Conservation (phyloP, 2,113 vertebrate species). For the Oryzias woworae region DNA sequence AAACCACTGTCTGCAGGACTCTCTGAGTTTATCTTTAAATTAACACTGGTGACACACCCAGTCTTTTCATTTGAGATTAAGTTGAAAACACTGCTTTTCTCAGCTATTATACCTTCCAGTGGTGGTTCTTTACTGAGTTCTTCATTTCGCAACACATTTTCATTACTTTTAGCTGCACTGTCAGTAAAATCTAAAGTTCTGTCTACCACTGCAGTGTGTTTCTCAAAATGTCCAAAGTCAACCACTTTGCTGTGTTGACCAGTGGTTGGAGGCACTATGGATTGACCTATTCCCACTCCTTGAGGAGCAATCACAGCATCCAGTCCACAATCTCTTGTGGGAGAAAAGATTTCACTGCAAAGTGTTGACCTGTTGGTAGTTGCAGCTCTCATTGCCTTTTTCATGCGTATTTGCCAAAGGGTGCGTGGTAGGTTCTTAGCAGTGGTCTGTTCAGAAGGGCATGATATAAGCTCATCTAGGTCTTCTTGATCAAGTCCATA, state of each 20-base stretch:
- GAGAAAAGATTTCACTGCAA: too few relatives aligned
- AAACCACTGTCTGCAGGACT: not conserved
- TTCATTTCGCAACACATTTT: not conserved
- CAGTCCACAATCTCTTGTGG: too few relatives aligned
- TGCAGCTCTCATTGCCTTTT: constrained; percentile 80
- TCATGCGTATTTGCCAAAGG: constrained; percentile 85
- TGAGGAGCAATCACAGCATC: not conserved
- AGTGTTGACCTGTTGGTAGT: constrained; percentile 29
- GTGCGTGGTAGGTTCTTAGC: constrained; percentile 91
- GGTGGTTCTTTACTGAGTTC: constrained; percentile 39
- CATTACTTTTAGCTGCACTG: not conserved
- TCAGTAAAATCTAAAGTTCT: not conserved
- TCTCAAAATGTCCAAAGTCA: not conserved
- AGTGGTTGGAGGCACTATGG: not conserved
- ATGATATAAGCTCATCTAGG: constrained; percentile 88
- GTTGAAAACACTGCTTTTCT: constrained; percentile 32
- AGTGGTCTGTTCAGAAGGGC: constrained; percentile 90
- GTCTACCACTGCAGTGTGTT: not conserved
- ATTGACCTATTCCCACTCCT: not conserved
- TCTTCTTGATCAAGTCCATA: constrained; percentile 93
- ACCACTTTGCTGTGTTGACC: not conserved
- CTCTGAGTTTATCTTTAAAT: not conserved
- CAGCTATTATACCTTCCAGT: constrained; percentile 49
- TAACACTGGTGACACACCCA: not conserved
- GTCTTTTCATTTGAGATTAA: constrained; percentile 10